Percentiles rank a stretch among this genome's conserved stretches.
These are phyloP conservation scores for Rhadinocentrus ornatus DNA, from an alignment of 2,797 vertebrate species.

Conservation along the genomic window DNA sequence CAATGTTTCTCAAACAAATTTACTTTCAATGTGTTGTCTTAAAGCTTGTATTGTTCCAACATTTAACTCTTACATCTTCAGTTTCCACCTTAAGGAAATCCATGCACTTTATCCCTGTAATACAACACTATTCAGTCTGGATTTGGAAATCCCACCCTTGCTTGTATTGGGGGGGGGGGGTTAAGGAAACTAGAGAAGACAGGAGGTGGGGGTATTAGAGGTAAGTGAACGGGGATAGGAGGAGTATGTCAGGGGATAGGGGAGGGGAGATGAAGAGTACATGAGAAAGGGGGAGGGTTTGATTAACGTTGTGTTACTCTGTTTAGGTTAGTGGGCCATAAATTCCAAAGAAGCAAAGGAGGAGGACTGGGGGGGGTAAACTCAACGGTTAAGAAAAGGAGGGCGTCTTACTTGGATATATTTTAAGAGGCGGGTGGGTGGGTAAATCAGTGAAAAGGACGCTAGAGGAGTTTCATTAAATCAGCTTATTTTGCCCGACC, in stretches of 20 bases:
- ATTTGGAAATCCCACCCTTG: conserved; percentile 59
- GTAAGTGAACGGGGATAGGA: not conserved
- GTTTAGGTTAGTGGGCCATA: conserved; percentile 73
- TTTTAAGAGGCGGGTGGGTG: not conserved
- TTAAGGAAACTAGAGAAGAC: conserved; percentile 48
- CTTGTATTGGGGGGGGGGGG: conserved; percentile 46
- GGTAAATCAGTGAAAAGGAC: not conserved
- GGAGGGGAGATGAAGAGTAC: conserved; percentile 15
- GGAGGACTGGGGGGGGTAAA: conserved; percentile 30
- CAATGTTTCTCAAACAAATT: conserved; percentile 4
- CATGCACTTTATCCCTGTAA: conserved; percentile 58
- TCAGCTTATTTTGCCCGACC: conserved; percentile 45
- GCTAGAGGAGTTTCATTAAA: conserved; percentile 45
- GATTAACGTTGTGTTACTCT: conserved; percentile 69
- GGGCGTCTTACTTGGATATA: conserved; percentile 26
- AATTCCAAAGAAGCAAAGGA: conserved; percentile 65
- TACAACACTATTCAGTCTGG: conserved; percentile 54
- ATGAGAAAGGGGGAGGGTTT: conserved; percentile 58
- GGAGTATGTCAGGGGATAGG: not conserved
- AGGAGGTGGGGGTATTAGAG: conserved; percentile 12
- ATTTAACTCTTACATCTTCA: conserved; percentile 3
- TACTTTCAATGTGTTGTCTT: conserved; percentile 1
- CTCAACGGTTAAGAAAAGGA: conserved; percentile 24
- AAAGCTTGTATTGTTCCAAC: conserved; percentile 3
- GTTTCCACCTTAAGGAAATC: conserved; percentile 54